Evolutionary conservation across 2,113 vertebrate species (phyloP).

Genomic region (Theristicus caerulescens): DNA sequence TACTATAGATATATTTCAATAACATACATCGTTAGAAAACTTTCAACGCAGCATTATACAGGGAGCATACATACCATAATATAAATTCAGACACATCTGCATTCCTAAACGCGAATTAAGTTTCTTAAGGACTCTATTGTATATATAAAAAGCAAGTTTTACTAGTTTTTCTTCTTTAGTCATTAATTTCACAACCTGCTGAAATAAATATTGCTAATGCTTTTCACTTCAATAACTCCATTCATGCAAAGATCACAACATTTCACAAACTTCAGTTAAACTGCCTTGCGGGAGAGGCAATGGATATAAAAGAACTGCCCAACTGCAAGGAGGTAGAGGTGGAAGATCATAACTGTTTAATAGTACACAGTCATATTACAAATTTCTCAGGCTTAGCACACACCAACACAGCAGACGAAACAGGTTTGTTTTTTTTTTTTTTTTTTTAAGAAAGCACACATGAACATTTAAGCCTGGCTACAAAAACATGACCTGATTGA

Average conservation of each 20-base stretch:
- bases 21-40: background rate
- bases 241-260: conserved; percentile 20
- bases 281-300: background rate
- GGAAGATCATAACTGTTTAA: conserved; percentile 8
- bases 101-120: background rate
- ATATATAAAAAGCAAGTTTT: background rate
- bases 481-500: background rate
- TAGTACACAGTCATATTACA: background rate
- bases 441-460: background rate
- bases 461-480: background rate
- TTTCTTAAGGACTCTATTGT: conserved; percentile 5
- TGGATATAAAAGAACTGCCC: background rate
- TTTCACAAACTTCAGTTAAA: conserved; percentile 27
- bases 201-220: conserved; percentile 41
- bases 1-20: background rate
- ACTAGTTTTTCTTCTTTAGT: conserved; percentile 16
- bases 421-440: background rate
- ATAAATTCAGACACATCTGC: background rate
- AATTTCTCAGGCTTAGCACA: background rate
- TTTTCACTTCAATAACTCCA: conserved; percentile 30
- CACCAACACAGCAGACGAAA: background rate
- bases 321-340: background rate
- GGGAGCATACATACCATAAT: background rate
- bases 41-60: background rate
- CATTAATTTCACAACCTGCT: background rate